Evolutionary conservation across 2,888 invertebrate genomes (phyloP).

Genomic region (Aelia acuminata): DNA sequence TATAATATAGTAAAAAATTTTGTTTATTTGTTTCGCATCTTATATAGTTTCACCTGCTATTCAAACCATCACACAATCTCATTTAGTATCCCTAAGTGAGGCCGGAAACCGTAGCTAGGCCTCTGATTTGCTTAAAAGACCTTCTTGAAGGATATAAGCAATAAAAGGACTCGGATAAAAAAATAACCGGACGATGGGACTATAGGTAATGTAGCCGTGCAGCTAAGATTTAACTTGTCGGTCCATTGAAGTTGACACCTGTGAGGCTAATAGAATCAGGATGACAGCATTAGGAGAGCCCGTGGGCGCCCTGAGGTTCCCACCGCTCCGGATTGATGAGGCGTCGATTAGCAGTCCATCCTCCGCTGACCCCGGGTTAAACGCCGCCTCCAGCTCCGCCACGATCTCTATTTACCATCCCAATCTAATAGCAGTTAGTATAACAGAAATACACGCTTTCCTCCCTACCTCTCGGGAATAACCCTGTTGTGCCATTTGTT

Average conservation of each 20-base stretch:
- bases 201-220: not conserved
- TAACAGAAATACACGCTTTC: constrained; percentile 12
- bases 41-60: too few relatives aligned
- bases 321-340: constrained; percentile 39
- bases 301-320: constrained; percentile 10
- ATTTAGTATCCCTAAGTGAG: too few relatives aligned
- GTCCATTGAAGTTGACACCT: constrained; percentile 45
- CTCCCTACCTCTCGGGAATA: not conserved
- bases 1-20: too few relatives aligned
- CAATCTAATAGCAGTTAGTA: constrained; percentile 34
- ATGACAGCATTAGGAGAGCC: constrained; percentile 6
- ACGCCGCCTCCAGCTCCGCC: constrained; percentile 28
- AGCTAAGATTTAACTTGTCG: not conserved
- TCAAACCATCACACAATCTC: too few relatives aligned
- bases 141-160: too few relatives aligned
- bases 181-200: not conserved
- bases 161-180: too few relatives aligned
- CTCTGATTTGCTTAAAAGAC: too few relatives aligned
- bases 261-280: constrained; percentile 18
- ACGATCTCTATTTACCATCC: constrained; percentile 40
- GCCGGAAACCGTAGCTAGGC: too few relatives aligned
- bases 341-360: constrained; percentile 11
- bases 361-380: constrained; percentile 41
- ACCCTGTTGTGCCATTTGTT: not conserved
- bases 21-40: too few relatives aligned